Conservation (phyloP, 1,140 invertebrate genomes). For the Pentalonia nigronervosa region DNA sequence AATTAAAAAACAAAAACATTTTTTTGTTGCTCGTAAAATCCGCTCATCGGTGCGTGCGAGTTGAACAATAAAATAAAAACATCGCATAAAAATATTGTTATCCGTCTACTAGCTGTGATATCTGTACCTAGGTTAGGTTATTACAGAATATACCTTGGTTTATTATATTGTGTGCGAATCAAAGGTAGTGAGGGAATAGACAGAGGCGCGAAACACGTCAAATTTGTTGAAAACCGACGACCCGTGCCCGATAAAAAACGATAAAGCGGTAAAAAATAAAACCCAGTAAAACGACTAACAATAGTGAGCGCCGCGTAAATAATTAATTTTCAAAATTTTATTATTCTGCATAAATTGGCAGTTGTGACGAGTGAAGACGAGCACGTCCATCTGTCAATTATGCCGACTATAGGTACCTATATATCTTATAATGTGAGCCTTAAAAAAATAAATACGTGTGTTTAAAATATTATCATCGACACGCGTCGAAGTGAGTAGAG, state of each 20-base stretch:
- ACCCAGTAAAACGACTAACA: background rate
- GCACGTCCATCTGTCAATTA: too few species aligned
- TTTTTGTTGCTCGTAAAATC: background rate
- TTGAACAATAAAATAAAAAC: background rate
- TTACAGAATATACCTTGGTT: background rate
- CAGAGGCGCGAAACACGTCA: too few species aligned
- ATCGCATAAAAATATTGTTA: background rate
- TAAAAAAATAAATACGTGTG: too few species aligned
- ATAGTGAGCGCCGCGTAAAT: background rate
- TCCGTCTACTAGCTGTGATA: background rate
- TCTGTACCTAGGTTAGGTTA: background rate
- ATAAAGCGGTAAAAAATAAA: background rate
- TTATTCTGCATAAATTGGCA: background rate
- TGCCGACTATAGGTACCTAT: too few species aligned
- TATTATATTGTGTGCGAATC: background rate
- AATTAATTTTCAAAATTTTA: background rate
- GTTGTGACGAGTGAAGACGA: background rate
- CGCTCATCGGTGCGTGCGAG: background rate
- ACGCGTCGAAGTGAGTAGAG: too few species aligned
- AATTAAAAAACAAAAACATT: background rate
- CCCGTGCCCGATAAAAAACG: background rate
- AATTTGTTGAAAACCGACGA: background rate
- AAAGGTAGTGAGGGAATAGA: too few species aligned
- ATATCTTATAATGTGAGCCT: too few species aligned
- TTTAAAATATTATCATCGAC: too few species aligned